phyloP scores from a whole-genome alignment of 2,888 invertebrate genomes.

The Drosophila vallismaia region DNA sequence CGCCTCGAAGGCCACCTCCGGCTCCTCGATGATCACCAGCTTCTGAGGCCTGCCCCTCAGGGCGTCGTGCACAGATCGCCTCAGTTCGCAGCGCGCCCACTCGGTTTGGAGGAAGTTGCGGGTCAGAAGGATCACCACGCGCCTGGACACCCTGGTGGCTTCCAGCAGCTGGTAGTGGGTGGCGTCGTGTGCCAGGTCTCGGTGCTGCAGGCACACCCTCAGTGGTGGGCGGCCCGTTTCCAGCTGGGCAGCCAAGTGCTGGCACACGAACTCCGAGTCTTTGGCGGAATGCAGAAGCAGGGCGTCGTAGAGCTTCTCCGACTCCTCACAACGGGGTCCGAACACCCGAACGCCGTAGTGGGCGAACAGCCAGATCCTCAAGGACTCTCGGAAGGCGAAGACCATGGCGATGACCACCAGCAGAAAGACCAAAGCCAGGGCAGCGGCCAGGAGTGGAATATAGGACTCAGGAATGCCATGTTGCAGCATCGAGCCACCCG shows the following conservation, averaged over 20 bases:
- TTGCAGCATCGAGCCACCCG: conserved; percentile 90
- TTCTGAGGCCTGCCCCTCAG: conserved; percentile 93
- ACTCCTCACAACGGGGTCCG: conserved; percentile 90
- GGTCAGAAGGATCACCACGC: conserved; percentile 94
- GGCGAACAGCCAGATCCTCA: conserved; percentile 94
- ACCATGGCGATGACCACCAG: conserved; percentile 90
- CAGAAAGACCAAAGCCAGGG: conserved; percentile 90
- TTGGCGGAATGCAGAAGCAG: conserved; percentile 96
- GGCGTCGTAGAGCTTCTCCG: conserved; percentile 95
- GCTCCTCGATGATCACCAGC: conserved; percentile 94
- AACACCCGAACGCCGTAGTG: conserved; percentile 94
- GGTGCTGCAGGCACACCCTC: conserved; percentile 94
- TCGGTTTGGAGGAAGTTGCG: conserved; percentile 96
- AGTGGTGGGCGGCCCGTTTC: conserved; percentile 91
- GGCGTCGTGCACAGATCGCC: conserved; percentile 95
- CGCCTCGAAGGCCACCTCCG: conserved; percentile 91
- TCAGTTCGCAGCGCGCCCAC: conserved; percentile 96
- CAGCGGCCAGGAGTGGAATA: conserved; percentile 92
- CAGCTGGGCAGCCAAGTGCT: conserved; percentile 92
- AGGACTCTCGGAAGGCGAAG: conserved; percentile 93
- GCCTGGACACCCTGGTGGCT: conserved; percentile 93
- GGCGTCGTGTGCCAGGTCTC: conserved; percentile 91
- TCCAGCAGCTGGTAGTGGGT: conserved; percentile 87
- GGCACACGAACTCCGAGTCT: conserved; percentile 94
- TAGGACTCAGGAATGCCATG: conserved; percentile 92